Base-by-base conservation (phyloP, 30 jellyfish, hydroid and myxozoan genomes). In the Pelagia noctiluca region DNA sequence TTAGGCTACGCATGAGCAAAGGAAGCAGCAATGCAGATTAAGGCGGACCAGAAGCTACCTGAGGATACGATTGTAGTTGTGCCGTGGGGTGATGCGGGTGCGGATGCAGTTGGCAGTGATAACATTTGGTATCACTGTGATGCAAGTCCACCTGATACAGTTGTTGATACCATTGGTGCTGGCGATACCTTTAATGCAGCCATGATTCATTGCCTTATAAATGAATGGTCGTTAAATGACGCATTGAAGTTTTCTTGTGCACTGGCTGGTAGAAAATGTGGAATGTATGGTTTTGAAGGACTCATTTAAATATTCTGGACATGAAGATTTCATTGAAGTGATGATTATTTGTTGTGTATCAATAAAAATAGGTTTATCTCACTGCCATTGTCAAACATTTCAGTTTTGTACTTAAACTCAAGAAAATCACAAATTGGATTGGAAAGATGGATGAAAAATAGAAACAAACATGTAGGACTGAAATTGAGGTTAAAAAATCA, bases 131-230 rank as follows among this genome's bases (percentile, higher is more conserved):
- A 54, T 61, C 54, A 75, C 16, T 3, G 71, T 65, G 75, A 67
- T 52, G 88, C 91, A 26, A 10, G 19, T 11, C 66, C 21, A 25
- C 70, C 68, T 22, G 74, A 50, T 7, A 36, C 36, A 29, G 73
- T 83, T 23, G 88, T 82, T 26, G 97, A 89, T 71, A 72, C 96
- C 4, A 49, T 82, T 36, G 96, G 96, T 5, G 96, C 95, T 21
- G 97, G 97, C 4, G 97, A 89, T 76, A 57, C 93, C 47, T 83
- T 89, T 35, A 83, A 68, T 16, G 97, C 96, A 7, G 96, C 93
- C 31, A 29, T 62, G 12, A 35, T 87, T 13, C 66, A 38, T 52
- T 23, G 42, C 2, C 0, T 84, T 16, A 12, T 71, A 21, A 32
- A 11, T 38, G 31, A 38, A 2, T 29, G 53, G 24, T 61, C 35